Base-by-base conservation (phyloP, 2,797 vertebrate species). In the Toxotes lorentzi region DNA sequence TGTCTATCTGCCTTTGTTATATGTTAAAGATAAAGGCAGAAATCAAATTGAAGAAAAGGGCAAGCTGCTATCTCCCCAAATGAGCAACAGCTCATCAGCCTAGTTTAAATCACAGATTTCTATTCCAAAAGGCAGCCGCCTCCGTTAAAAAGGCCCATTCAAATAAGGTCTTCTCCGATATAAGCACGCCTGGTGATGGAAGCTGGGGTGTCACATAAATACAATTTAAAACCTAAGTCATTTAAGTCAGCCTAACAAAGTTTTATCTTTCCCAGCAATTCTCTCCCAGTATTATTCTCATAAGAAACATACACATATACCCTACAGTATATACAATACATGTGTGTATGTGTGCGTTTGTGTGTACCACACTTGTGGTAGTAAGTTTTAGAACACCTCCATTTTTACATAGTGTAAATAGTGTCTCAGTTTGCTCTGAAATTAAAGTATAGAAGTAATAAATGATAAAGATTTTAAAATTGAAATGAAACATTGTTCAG, bases 1-100 rank as follows among this genome's bases (percentile, higher is more conserved):
- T 95, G 95, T 95, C 95, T 95, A 92, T 95, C 94, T 95, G 94
- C 93, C 94, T 95, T 96, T 95, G 94, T 95, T 95, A 95, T 94
- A 95, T 94, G 93, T 93, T 94, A 94, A 94, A 96, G 95, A 95
- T 95, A 95, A 95, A 95, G 93, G 91, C 93, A 88, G 93, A 93
- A 95, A 95, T 95, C 93, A 94, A 95, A 95, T 94, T 94, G 92
- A 93, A 94, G 93, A 94, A 95, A 95, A 96, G 94, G 94, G 94
- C 93, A 94, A 93, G 94, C 94, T 93, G 94, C 94, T 95, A 95
- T 95, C 95, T 96, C 93, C 89, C 91, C 91, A 95, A 95, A 96
- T 95, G 94, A 95, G 95, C 95, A 94, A 94, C 94, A 94, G 94
- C 94, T 95, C 94, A 95, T 95, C 94, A 95, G 94, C 92, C 93